Evolutionary conservation across 2,888 invertebrate species (phyloP).

Genomic region (Metellina segmentata): DNA sequence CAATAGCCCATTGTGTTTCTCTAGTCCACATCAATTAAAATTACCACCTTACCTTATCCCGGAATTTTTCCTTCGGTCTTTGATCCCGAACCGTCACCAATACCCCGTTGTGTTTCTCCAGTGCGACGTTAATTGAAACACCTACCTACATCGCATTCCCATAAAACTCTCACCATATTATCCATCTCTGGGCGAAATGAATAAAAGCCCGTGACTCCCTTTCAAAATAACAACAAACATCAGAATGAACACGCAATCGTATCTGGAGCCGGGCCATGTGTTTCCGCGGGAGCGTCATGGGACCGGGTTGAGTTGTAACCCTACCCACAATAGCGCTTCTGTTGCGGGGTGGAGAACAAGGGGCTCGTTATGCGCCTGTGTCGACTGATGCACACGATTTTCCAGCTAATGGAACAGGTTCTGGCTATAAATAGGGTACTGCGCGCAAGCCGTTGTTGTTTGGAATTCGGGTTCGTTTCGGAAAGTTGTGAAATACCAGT

Average conservation of each 20-base stretch:
- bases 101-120: no score
- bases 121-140: no score
- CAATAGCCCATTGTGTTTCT: no score
- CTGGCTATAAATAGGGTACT: conserved; percentile 20
- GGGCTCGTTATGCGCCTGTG: conserved; percentile 6
- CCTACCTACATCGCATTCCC: no score
- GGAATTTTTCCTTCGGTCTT: no score
- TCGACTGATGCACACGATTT: not conserved
- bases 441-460: not conserved
- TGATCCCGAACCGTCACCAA: no score
- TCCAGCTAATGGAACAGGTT: conserved; percentile 34
- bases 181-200: not conserved
- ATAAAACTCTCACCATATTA: conserved; percentile 3
- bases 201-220: conserved; percentile 6
- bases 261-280: conserved; percentile 13
- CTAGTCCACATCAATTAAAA: no score
- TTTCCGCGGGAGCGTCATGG: conserved; percentile 19
- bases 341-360: not conserved
- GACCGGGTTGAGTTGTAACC: conserved; percentile 11
- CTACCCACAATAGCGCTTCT: conserved; percentile 21
- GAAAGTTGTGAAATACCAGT: no score
- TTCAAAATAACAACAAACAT: conserved; percentile 2
- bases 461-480: not conserved
- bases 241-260: not conserved
- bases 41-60: no score